Base-by-base conservation (phyloP, 2,113 vertebrate species). In the Garra rufa region DNA sequence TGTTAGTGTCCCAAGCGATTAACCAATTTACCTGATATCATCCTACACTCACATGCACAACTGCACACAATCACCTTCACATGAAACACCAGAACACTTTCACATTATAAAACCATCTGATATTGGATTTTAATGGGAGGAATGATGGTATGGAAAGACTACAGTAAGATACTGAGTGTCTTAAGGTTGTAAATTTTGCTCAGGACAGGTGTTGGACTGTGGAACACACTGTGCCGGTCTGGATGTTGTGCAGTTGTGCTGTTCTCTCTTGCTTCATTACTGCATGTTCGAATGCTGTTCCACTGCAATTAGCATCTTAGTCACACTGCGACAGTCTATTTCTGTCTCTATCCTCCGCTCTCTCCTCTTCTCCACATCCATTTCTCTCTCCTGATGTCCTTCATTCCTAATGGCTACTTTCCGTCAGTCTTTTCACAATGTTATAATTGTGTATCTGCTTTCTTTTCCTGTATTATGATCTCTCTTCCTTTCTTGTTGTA, bases 221-320 rank as follows among this genome's bases (percentile, higher is more conserved):
- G 15, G 48, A 52, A 19, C 17, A 19, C 48, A 52, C 15, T 52
- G 50, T 55, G 50, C 3, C 21, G 0, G 3, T 34, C 34, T 34
- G 34, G 2, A 34, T 34, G 5, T 34, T 34, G 34, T 34, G 34
- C 34, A 34, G 34, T 34, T 34, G 34, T 34, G 34, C 50, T 21
- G 50, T 21, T 71, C 73, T 34, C 70, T 48, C 30, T 48, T 28
- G 50, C 34, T 26, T 88, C 81, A 76, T 76, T 74, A 30, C 59
- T 65, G 80, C 15, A 55, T 88, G 74, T 83, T 81, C 82, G 61
- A 77, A 88, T 38, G 77, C 46, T 78, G 52, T 79, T 87, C 83
- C 85, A 84, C 85, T 88, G 86, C 75, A 87, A 90, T 90, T 89
- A 90, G 73, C 63, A 59, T 86, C 84, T 90, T 89, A 90, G 89